Evolutionary conservation across 2,888 invertebrate genomes (phyloP).

Genomic region (Osmoderma eremita): DNA sequence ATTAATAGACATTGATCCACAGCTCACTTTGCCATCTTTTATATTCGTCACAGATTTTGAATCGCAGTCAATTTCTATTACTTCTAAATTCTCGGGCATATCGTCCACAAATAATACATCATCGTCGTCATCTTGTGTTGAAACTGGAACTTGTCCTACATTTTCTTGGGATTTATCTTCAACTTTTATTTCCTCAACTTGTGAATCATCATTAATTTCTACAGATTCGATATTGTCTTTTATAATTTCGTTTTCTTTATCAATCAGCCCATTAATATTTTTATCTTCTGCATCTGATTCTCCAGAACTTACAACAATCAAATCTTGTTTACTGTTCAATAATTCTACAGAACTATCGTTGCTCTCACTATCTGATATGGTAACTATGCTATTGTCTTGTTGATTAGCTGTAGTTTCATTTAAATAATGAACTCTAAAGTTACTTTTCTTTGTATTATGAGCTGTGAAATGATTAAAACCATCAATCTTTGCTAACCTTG

Average conservation of each 20-base stretch:
- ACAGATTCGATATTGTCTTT: background rate
- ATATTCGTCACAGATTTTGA: slow-evolving; percentile 18
- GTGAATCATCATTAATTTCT: background rate
- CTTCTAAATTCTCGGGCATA: slow-evolving; percentile 49
- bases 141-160: background rate
- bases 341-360: slow-evolving; percentile 40
- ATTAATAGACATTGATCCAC: slow-evolving; percentile 37
- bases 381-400: slow-evolving; percentile 3
- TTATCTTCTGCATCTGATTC: slow-evolving; percentile 28
- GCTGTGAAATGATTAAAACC: background rate
- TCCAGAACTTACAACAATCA: slow-evolving; percentile 43
- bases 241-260: background rate
- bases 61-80: slow-evolving; percentile 53
- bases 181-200: background rate
- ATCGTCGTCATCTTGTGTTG: slow-evolving; percentile 44
- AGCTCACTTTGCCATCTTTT: slow-evolving; percentile 23
- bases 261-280: background rate
- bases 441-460: background rate
- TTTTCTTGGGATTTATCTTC: slow-evolving; percentile 2
- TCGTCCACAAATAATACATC: slow-evolving; percentile 56
- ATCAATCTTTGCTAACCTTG: background rate
- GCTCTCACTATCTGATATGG: slow-evolving; percentile 41
- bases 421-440: slow-evolving; percentile 26
- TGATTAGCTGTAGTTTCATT: slow-evolving; percentile 5
- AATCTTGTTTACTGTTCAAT: slow-evolving; percentile 36